Evolutionary conservation across 1,140 invertebrate genomes (phyloP), one percentile per base, ranked within the genome.

Genomic region (Thrips palmi): DNA sequence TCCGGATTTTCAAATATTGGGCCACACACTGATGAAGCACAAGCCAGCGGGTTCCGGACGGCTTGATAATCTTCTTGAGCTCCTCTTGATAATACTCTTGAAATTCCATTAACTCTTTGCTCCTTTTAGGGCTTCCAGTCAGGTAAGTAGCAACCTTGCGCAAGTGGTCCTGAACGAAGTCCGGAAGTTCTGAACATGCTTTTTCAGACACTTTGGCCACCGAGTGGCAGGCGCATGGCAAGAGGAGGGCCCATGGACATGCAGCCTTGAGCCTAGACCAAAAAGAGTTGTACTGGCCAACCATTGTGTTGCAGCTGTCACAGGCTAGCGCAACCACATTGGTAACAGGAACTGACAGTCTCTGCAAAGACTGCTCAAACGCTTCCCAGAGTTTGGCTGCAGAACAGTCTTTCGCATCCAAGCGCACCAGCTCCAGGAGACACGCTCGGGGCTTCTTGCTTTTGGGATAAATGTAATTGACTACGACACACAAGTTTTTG

Each of bases 221-320:
- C 33, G 47, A 47, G 44, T 53, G 56, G 42, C 55, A 56, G 21
- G 43, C 46, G 33, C 54, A 56, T 45, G 55, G 54, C 2, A 57
- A 36, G 19, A 43, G 45, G 11, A 47, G 41, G 33, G 54, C 49
- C 29, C 41, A 25, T n/a, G 48, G 46, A 18, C 46, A 28, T 28
- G 42, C 38, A 20, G 43, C 18, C 45, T 47, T 52, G 25, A 51
- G 42, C 6, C 40, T 31, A 27, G 42, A 41, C 41, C 49, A 52
- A 7, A 58, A 45, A 30, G 52, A 56, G 30, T 52, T 27, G 35
- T 50, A 41, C 47, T 47, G 39, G 3, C 53, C 53, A 17, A 52
- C 45, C 55, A 55, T 57, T 6, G 45, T 48, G 45, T 51, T 55
- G 3, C 49, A 50, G 4, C 52, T 54, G 39, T 56, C 55, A n/a